These are phyloP conservation scores for Caligus rogercresseyi DNA, from an alignment of 1,140 invertebrate genomes.

Conservation along the genomic window DNA sequence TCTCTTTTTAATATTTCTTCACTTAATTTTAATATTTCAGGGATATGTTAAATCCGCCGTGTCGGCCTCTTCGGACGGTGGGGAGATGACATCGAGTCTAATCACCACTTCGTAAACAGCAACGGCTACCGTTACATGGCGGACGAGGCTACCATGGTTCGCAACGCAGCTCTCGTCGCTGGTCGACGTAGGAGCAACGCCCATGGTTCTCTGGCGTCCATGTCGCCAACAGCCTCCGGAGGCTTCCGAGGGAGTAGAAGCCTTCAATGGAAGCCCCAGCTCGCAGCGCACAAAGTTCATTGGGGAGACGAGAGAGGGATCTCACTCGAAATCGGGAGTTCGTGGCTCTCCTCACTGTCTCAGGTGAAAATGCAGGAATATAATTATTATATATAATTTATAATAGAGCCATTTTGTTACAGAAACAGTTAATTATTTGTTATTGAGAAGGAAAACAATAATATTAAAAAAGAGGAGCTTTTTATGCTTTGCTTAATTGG, in stretches of 20 bases:
- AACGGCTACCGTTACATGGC: background rate
- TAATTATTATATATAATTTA: no score
- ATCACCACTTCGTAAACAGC: background rate
- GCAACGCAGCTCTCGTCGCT: background rate
- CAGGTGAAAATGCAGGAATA: conserved; percentile 1
- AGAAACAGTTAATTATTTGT: no score
- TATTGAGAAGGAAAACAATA: no score
- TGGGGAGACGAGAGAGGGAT: conserved; percentile 1
- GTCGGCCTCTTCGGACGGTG: background rate
- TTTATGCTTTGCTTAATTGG: no score
- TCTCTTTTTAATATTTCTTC: no score
- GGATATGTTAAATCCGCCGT: background rate
- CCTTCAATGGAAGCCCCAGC: background rate
- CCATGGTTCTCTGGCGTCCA: background rate
- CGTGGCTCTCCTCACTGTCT: conserved; percentile 13
- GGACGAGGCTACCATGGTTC: background rate
- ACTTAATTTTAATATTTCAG: no score
- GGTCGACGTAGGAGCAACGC: background rate
- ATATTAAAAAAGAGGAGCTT: no score
- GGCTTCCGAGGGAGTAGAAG: background rate
- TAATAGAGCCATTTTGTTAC: no score
- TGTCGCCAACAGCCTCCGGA: background rate
- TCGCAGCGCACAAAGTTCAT: background rate
- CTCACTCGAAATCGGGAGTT: conserved; percentile 15
- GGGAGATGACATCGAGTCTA: background rate